These are phyloP conservation scores for Trididemnum nubilum DNA, from an alignment of 23 tunicate genomes.

Conservation along the genomic window DNA sequence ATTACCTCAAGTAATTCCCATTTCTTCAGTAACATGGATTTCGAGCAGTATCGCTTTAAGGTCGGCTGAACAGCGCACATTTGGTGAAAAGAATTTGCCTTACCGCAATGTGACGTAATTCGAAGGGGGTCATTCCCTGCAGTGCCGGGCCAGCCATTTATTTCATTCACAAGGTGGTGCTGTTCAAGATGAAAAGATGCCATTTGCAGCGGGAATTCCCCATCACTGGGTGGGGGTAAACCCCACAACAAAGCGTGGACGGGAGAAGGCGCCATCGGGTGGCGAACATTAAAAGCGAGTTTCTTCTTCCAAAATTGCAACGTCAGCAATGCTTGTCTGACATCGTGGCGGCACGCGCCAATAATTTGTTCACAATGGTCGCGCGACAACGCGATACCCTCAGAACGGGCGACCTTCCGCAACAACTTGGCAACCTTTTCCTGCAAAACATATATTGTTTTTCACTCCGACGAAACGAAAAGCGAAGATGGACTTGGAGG, in stretches of 20 bases:
- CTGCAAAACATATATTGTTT: not conserved
- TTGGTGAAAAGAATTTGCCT: too few species aligned
- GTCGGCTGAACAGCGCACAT: too few species aligned
- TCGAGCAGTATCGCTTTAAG: too few species aligned
- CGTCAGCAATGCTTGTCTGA: constrained; percentile 11
- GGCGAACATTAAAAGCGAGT: not conserved
- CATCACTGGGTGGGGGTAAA: not conserved
- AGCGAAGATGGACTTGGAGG: too few species aligned
- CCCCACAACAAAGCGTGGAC: constrained; percentile 1
- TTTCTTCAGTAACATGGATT: too few species aligned
- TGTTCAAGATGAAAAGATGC: constrained; percentile 3
- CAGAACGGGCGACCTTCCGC: not conserved
- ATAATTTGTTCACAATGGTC: not conserved
- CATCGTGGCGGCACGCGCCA: not conserved
- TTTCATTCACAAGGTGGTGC: not conserved
- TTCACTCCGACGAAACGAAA: too few species aligned
- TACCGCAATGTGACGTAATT: not conserved
- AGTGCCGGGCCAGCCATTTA: not conserved
- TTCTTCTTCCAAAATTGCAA: constrained; percentile 4
- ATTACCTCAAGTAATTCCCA: too few species aligned
- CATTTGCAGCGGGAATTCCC: not conserved
- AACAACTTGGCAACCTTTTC: not conserved
- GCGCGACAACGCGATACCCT: not conserved
- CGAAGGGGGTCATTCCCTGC: not conserved
- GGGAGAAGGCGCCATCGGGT: not conserved